Conservation (phyloP, 2,113 vertebrate species). For the Suricata suricatta region DNA sequence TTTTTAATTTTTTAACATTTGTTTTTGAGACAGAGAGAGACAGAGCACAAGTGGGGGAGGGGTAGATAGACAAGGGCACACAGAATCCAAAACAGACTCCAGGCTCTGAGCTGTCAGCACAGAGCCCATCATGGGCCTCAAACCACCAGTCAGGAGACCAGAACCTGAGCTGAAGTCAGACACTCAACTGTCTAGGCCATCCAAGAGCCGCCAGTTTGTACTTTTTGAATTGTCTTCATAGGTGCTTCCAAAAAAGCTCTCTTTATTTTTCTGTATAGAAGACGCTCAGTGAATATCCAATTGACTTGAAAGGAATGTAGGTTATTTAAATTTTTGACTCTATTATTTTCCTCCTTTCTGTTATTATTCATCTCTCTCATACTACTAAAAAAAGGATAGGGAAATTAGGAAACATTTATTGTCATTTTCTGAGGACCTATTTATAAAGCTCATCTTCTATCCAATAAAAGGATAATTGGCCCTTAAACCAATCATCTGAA, state of each 20-base stretch:
- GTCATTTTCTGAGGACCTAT: neutral
- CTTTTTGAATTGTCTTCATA: neutral
- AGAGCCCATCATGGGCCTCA: no score
- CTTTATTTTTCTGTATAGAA: neutral
- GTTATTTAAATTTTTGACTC: neutral
- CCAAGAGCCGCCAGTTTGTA: neutral
- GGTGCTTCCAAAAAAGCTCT: neutral
- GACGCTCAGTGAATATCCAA: neutral
- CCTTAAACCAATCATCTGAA: neutral
- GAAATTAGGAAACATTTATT: neutral
- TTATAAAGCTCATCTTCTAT: neutral
- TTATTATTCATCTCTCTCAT: neutral
- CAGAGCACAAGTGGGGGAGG: no score
- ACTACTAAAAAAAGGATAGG: neutral
- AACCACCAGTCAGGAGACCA: no score
- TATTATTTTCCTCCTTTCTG: neutral
- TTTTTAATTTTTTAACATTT: no score
- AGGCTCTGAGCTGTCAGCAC: no score
- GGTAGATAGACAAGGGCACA: no score
- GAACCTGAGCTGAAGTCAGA: no score
- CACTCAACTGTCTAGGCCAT: no score
- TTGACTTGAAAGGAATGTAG: neutral
- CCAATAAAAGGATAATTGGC: neutral
- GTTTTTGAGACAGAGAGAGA: no score
- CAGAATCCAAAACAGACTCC: no score